A percentile compares a stretch with the other conserved stretches of the same genome.
Conservation (phyloP, 1,140 invertebrate species). For the Drosophila kikkawai region DNA sequence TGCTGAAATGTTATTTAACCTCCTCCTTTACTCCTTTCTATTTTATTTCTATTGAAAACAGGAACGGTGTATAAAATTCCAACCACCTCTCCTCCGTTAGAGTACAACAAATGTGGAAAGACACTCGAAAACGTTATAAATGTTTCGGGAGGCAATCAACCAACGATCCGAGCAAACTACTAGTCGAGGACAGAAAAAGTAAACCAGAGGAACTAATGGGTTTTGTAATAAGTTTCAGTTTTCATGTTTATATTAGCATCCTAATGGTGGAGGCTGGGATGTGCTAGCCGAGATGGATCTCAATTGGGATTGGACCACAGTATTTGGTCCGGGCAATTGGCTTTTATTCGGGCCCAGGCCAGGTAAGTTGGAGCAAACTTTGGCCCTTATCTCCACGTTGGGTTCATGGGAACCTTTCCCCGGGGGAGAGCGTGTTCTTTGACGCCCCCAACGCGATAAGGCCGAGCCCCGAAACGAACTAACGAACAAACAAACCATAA, state of each 20-base stretch:
- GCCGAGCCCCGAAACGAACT: constrained; percentile 42
- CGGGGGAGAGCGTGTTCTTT: constrained; percentile 49
- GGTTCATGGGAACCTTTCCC: constrained; percentile 66
- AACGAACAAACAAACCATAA: constrained; percentile 77
- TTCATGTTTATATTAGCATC: constrained; percentile 82
- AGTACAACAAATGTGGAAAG: constrained; percentile 32
- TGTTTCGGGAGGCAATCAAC: constrained; percentile 41
- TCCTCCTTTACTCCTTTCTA: too few species aligned
- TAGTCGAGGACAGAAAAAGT: constrained; percentile 32
- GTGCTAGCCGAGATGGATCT: constrained; percentile 18
- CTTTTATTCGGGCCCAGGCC: constrained; percentile 37
- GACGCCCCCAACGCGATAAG: constrained; percentile 68
- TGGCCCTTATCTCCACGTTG: constrained; percentile 41
- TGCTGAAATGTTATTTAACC: too few species aligned
- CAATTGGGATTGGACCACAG: constrained; percentile 43
- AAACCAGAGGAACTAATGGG: constrained; percentile 66
- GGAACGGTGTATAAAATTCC: background rate
- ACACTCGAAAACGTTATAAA: constrained; percentile 27
- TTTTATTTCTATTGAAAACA: too few species aligned
- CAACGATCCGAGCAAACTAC: constrained; percentile 29
- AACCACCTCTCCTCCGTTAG: background rate
- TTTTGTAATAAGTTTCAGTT: constrained; percentile 83
- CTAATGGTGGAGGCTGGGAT: constrained; percentile 68
- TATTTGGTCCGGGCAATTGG: constrained; percentile 68
- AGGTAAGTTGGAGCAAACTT: constrained; percentile 41